phyloP scores from a whole-genome alignment of 2,888 invertebrate genomes.

The Rhaphigaster nebulosa region DNA sequence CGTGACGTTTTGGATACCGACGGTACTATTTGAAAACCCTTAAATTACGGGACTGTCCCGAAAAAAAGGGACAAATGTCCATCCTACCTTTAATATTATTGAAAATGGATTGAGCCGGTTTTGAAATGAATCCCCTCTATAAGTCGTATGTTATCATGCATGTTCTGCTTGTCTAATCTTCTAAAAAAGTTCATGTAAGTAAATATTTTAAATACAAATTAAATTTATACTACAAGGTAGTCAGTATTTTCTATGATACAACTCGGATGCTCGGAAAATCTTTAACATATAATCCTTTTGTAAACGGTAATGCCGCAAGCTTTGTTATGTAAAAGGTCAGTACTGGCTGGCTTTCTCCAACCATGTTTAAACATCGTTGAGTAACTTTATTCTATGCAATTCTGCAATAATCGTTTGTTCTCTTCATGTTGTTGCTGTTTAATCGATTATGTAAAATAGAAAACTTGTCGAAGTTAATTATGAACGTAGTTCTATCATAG shows the following conservation, averaged over 20 bases:
- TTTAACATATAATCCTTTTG: slow-evolving; percentile 1
- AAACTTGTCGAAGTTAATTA: background rate
- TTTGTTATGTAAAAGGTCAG: slow-evolving; percentile 12
- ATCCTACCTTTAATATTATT: too few species aligned
- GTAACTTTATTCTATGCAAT: background rate
- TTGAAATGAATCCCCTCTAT: too few species aligned
- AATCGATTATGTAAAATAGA: background rate
- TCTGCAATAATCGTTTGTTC: background rate
- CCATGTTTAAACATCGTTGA: slow-evolving; percentile 14
- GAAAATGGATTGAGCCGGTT: too few species aligned
- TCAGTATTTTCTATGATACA: background rate
- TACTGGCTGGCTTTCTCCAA: background rate
- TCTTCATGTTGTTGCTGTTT: background rate
- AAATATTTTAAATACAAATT: too few species aligned
- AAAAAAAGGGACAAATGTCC: too few species aligned
- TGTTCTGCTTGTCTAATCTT: too few species aligned
- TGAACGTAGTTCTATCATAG: background rate
- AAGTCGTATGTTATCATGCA: too few species aligned
- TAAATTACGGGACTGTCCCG: too few species aligned
- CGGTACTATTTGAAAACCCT: too few species aligned
- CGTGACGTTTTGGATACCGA: too few species aligned
- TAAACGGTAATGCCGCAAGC: background rate
- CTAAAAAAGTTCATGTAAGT: too few species aligned
- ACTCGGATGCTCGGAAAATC: background rate
- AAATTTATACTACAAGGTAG: too few species aligned